phyloP scores from a whole-genome alignment of 2,113 vertebrate genomes.

The Mungos mungo region DNA sequence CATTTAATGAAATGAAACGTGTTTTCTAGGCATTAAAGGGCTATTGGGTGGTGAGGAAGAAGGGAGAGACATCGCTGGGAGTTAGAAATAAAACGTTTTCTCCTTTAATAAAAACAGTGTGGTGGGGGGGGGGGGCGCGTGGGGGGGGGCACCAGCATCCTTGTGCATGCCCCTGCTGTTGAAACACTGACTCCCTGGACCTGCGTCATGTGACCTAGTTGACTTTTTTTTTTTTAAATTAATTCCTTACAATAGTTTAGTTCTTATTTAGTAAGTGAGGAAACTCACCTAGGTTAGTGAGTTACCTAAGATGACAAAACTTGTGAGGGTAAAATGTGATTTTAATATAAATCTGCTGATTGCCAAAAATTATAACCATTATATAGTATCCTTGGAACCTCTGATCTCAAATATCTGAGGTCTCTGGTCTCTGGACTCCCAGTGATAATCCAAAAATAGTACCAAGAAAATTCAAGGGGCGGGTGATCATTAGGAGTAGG shows the following conservation, averaged over 20 bases:
- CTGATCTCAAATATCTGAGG: neutral
- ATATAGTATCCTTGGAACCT: neutral
- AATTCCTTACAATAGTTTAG: neutral
- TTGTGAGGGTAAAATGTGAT: neutral
- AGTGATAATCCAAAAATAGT: neutral
- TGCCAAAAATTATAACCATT: neutral
- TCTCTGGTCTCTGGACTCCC: neutral
- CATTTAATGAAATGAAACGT: neutral
- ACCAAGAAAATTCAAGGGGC: neutral
- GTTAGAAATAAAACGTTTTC: neutral
- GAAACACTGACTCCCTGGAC: neutral
- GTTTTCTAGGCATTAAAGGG: neutral
- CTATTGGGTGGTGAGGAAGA: neutral
- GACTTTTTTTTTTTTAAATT: neutral
- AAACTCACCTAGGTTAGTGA: slow-evolving; percentile 1
- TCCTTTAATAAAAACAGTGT: neutral
- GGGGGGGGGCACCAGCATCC: neutral
- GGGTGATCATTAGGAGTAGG: neutral
- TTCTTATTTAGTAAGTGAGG: neutral
- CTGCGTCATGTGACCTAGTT: neutral
- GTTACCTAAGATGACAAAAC: neutral
- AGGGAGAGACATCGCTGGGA: neutral
- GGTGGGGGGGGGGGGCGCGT: accelerated
- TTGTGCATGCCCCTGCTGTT: neutral
- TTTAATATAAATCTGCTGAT: neutral